phyloP scores from a whole-genome alignment of 1,140 invertebrate species.

The Hormaphis cornu region DNA sequence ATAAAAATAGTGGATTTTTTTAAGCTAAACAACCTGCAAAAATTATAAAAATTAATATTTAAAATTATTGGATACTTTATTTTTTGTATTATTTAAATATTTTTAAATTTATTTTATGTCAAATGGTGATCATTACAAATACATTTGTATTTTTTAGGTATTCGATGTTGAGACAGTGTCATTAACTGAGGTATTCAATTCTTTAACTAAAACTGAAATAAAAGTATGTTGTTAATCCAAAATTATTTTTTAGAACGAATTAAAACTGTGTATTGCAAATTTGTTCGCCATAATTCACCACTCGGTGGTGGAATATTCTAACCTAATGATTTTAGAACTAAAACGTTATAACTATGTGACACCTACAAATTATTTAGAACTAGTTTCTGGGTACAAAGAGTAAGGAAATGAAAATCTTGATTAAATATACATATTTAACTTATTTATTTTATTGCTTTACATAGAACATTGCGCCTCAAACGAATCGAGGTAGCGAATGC shows the following conservation, averaged over 20 bases:
- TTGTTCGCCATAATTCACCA: slow-evolving; percentile 70
- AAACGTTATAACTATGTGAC: slow-evolving; percentile 77
- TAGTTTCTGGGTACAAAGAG: slow-evolving; percentile 71
- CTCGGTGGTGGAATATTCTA: slow-evolving; percentile 59
- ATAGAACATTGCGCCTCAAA: slow-evolving; percentile 62
- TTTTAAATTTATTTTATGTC: background rate
- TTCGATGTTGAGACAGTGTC: background rate
- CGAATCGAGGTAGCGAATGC: slow-evolving; percentile 56
- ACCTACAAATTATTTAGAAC: slow-evolving; percentile 71
- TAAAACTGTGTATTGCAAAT: slow-evolving; percentile 33
- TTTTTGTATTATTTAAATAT: no score
- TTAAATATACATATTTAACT: background rate
- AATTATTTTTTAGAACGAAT: slow-evolving; percentile 31
- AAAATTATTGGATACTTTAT: no score
- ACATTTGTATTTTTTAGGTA: background rate
- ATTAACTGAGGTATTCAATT: background rate
- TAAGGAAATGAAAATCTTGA: slow-evolving; percentile 42
- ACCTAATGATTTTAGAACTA: slow-evolving; percentile 62
- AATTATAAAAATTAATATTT: no score
- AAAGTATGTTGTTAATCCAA: background rate
- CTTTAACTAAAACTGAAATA: background rate
- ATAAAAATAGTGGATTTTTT: no score
- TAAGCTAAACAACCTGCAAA: no score
- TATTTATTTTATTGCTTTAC: slow-evolving; percentile 14
- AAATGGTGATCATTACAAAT: no score